Base-by-base conservation (phyloP, 2,797 vertebrate species). In the Poecilia gillii region DNA sequence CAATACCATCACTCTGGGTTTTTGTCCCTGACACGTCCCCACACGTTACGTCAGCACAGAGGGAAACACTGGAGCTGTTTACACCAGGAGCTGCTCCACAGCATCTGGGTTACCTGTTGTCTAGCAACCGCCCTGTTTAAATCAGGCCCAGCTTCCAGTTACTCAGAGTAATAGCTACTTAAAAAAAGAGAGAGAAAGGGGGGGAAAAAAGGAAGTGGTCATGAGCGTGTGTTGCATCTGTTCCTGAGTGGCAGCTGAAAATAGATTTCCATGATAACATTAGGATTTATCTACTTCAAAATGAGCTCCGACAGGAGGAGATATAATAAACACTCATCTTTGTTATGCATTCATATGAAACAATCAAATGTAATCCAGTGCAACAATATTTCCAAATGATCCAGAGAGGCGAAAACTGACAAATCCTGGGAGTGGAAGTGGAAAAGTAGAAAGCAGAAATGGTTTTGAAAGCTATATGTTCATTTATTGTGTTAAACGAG, bases 51-150 rank as follows among this genome's bases (percentile, higher is more conserved):
- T 66, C 66, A 23, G 80, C 72, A 6, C 20, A 18, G 57, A 85
- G 74, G 75, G 76, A 81, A 85, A 70, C 73, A 72, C 31, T 51
- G 78, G 7, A 66, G 66, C 49, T 74, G 13, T 75, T 64, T 51
- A 41, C 77, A 74, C 23, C 18, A 62, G 28, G 78, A 79, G 71
- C 79, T 79, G 76, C 88, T 86, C 80, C 77, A 53, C 84, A 89
- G 78, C 76, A 93, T 81, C 84, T 88, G 81, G 86, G 87, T 92
- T 82, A 84, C 77, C 81, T 82, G 94, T 95, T 94, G 84, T 93
- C 76, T 85, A 70, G 94, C 91, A 92, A 95, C 94, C 41, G 13
- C 0, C 11, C 71, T 85, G 90, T 93, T 92, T 91, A 90, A 92
- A 85, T 89, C 87, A 81, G 84, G 49, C 79, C 39, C 72, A 78